A percentile compares a stretch with the other conserved stretches of the same genome.
phyloP scores from a whole-genome alignment of 2,113 vertebrate genomes.

The Zosterops japonicus region DNA sequence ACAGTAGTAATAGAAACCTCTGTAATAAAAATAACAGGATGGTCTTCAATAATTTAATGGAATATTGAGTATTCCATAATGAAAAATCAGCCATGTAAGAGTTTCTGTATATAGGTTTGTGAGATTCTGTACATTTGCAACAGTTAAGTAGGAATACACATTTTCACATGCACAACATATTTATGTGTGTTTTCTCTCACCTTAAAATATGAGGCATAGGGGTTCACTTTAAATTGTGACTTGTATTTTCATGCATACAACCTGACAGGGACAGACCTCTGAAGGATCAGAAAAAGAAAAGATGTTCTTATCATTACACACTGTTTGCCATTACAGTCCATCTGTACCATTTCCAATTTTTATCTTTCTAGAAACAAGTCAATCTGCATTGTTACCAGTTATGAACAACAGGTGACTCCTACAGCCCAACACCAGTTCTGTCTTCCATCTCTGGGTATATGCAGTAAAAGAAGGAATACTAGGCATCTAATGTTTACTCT shows the following conservation, averaged over 20 bases:
- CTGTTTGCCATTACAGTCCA: neutral
- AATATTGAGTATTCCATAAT: conserved; percentile 61
- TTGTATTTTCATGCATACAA: neutral
- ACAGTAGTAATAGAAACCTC: conserved; percentile 63
- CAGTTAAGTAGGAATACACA: neutral
- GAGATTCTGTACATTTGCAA: neutral
- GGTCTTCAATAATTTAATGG: conserved; percentile 73
- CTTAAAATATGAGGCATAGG: neutral
- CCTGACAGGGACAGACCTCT: neutral
- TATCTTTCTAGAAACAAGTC: neutral
- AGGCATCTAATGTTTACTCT: neutral
- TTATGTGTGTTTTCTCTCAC: neutral
- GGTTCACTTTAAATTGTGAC: neutral
- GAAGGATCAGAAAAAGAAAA: neutral
- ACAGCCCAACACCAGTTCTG: neutral
- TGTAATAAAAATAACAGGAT: conserved; percentile 75
- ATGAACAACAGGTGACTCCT: neutral
- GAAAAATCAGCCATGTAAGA: conserved; percentile 50
- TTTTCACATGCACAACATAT: rapidly evolving
- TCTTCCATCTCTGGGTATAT: neutral
- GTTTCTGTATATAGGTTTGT: neutral
- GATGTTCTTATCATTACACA: neutral
- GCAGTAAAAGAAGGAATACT: neutral
- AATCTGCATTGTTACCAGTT: neutral
- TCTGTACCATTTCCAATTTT: neutral